These are phyloP conservation scores for Scelioninae gen. 1 DNA, from an alignment of 2,888 invertebrate genomes.

Conservation along the genomic window DNA sequence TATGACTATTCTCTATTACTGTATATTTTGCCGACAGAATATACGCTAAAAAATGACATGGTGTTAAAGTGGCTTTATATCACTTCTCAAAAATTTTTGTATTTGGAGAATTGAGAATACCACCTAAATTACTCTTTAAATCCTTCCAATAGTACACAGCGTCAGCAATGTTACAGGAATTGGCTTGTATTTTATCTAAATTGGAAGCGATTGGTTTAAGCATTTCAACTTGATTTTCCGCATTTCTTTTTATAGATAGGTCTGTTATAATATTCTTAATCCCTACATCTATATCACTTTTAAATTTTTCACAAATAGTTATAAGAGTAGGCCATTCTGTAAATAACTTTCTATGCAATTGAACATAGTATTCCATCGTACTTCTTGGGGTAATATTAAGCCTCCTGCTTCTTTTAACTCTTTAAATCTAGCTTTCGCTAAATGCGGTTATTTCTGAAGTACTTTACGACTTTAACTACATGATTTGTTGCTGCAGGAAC, in stretches of 20 bases:
- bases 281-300: constrained; percentile 18
- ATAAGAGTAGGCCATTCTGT: constrained; percentile 5
- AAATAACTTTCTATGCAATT: constrained; percentile 25
- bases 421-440: constrained; percentile 32
- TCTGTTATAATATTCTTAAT: constrained; percentile 21
- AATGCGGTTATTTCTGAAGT: constrained; percentile 38
- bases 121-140: constrained; percentile 8
- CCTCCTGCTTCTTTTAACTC: constrained; percentile 5
- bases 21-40: constrained; percentile 19
- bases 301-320: constrained; percentile 17
- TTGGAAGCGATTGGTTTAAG: constrained; percentile 24
- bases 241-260: constrained; percentile 18
- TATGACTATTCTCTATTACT: background rate
- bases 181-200: constrained; percentile 6
- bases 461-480: constrained; percentile 23
- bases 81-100: constrained; percentile 22
- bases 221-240: constrained; percentile 6
- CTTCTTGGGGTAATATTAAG: constrained; percentile 22
- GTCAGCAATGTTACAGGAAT: constrained; percentile 23
- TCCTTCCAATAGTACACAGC: constrained; percentile 40
- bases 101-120: constrained; percentile 29
- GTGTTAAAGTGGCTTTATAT: constrained; percentile 20
- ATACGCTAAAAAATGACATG: constrained; percentile 27
- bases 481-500: constrained; percentile 25
- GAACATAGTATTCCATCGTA: constrained; percentile 42